Evolutionary conservation across 2,888 invertebrate genomes (phyloP).

Genomic region (Amitus sp.): DNA sequence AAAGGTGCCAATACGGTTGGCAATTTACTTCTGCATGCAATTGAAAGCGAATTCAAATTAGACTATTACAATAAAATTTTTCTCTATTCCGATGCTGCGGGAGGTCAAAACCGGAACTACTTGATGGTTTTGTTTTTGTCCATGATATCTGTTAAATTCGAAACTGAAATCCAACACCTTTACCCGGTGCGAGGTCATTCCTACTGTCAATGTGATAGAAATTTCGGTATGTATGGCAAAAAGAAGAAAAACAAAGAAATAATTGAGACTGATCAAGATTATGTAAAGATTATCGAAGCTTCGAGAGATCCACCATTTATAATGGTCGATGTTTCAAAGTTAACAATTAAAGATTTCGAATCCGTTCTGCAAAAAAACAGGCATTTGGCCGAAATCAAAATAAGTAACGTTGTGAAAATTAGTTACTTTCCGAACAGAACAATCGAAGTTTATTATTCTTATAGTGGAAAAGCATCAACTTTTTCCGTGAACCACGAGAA

Average conservation of each 20-base stretch:
- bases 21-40: constrained; percentile 19
- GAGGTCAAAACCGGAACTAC: constrained; percentile 37
- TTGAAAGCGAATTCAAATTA: constrained; percentile 20
- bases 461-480: too few species aligned
- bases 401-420: too few species aligned
- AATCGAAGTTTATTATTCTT: too few species aligned
- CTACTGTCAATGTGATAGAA: constrained; percentile 33
- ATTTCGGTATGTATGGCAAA: constrained; percentile 28
- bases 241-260: constrained; percentile 17
- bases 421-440: too few species aligned
- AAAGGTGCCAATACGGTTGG: constrained; percentile 24
- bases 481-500: too few species aligned
- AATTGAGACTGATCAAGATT: too few species aligned
- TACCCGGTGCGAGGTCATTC: constrained; percentile 36
- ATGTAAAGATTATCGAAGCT: too few species aligned
- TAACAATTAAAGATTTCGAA: not conserved
- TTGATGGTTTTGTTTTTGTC: constrained; percentile 17
- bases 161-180: constrained; percentile 32
- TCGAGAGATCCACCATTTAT: constrained; percentile 17
- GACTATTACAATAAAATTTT: constrained; percentile 18
- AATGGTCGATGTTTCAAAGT: constrained; percentile 1
- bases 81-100: constrained; percentile 31
- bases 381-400: too few species aligned
- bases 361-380: too few species aligned
- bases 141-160: constrained; percentile 12